Base-by-base conservation (phyloP, 1,140 invertebrate species). In the Oscheius sp. region DNA sequence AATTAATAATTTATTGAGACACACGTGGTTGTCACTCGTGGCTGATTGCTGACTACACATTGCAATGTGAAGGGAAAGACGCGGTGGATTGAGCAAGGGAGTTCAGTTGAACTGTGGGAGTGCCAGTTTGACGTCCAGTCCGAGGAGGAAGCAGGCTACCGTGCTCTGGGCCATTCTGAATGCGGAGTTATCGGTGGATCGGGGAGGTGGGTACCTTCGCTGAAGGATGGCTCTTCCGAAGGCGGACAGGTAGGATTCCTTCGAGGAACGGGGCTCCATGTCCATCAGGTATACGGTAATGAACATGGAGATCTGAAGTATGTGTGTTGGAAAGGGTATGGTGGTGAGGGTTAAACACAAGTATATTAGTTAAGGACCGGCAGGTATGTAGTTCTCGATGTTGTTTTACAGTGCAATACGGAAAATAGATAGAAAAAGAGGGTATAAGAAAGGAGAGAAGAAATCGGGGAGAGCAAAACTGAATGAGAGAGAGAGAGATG, bases 241-340 rank as follows among this genome's bases (percentile, higher is more conserved):
- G 1, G 82, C 81, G 2, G 82, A 83, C 2, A 84, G 55, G 55
- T 83, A 83, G 1, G 76, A 79, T 76, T 83, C 82, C 46, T 77
- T 79, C 26, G 82, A 59, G 26, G 82, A 59, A 58, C 82, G 58
- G 35, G 81, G 79, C 49, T 80, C 79, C 79, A 83, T 70, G 66
- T 83, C 82, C 82, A 83, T 83, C 32, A 83, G 65, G 62, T 83
- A 83, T 18, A 83, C 82, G n/a, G 82, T 83, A 20, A 83, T 83
- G 67, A 83, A 83, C 82, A 83, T 83, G 31, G 82, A 83, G 49
- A 83, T 83, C 81, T 83, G 61, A 70, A 82, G 49, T 7, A 4
- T 7, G 15, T 13, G 49, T 4, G 15, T 23, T 23, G 49, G 4
- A 7, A 13, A 4, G 28, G 23, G 4, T n/a, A n/a, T n/a, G n/a